These are phyloP conservation scores for Megastigmus dorsalis DNA, from an alignment of 2,888 invertebrate species.

Conservation along the genomic window DNA sequence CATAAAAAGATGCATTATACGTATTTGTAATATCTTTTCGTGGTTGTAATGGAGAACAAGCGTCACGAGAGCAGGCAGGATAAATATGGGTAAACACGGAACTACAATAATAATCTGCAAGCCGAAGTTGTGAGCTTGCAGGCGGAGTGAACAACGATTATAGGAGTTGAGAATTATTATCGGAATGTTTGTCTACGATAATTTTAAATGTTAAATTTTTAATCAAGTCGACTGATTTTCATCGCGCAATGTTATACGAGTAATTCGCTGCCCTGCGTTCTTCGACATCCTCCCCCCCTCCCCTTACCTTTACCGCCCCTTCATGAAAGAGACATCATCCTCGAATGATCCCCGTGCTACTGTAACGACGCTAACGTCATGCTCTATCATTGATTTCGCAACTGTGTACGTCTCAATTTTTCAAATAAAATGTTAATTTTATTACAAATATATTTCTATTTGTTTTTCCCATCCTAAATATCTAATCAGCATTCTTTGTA, in stretches of 20 bases:
- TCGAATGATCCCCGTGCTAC: conserved; percentile 58
- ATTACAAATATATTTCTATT: conserved; percentile 59
- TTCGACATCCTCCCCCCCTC: conserved; percentile 2
- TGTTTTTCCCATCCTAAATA: no score
- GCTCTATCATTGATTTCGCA: conserved; percentile 69
- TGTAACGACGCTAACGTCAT: conserved; percentile 66
- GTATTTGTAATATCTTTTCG: no score
- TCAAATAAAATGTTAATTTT: conserved; percentile 72
- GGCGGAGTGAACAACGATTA: background rate
- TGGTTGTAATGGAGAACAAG: no score
- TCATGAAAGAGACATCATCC: background rate
- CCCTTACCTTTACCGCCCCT: background rate
- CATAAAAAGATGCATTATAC: no score
- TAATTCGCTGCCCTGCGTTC: conserved; percentile 20
- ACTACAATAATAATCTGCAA: background rate
- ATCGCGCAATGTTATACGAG: conserved; percentile 50
- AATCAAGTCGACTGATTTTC: conserved; percentile 47
- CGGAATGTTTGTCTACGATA: conserved; percentile 32
- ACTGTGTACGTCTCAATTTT: conserved; percentile 71
- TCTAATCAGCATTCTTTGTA: background rate
- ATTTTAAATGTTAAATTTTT: conserved; percentile 48
- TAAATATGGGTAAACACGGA: no score
- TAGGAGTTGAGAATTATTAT: conserved; percentile 15
- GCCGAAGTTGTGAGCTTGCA: conserved; percentile 8
- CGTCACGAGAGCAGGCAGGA: no score